Evolutionary conservation across 2,888 invertebrate genomes (phyloP), one percentile per base, ranked within the genome.

Genomic region (Agonopterix alstromeriana): DNA sequence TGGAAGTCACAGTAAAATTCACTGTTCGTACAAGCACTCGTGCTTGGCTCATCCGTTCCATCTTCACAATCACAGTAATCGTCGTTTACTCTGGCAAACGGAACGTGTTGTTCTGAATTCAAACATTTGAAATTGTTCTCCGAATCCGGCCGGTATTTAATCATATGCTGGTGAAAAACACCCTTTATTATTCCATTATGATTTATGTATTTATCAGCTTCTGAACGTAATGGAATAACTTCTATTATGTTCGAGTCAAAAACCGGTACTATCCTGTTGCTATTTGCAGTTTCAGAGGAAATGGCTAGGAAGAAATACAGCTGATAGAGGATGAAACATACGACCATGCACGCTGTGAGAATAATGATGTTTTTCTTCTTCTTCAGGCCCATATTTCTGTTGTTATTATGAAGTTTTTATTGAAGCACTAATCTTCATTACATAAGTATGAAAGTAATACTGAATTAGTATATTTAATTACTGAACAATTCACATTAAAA

Each of bases 21-120:
- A 2, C 97, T 96, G 71, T 93, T 93, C 0, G 91, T 82, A 77
- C 98, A 98, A 8, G 98, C 98, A 67, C 93, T 93, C 7, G 98
- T 98, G 53, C 97, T 97, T 44, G 94, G 93, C 73, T 94, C 93
- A 64, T 94, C 94, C 42, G 93, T 91, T 9, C 92, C 93, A 80
- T 95, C 97, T 60, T 90, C 76, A 82, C 97, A 97, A 75, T 97
- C 97, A 88, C 97, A 97, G 68, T 92, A 97, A 73, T 97, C 93
- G 77, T 97, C 96, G 70, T 97, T 97, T 1, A 97, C 65, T 45
- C 62, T 61, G 10, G 82, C 77, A 56, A 75, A 87, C 2, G 81
- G 73, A 53, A 88, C 81, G 36, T 46, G 62, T 52, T 80, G 73
- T 50, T 75, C 69, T 0, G 80, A 77, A 50, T 68, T 73, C 48